Percentiles rank a stretch among this genome's conserved stretches.
Conservation (phyloP, 1,140 invertebrate genomes). For the Oryzaephilus surinamensis region DNA sequence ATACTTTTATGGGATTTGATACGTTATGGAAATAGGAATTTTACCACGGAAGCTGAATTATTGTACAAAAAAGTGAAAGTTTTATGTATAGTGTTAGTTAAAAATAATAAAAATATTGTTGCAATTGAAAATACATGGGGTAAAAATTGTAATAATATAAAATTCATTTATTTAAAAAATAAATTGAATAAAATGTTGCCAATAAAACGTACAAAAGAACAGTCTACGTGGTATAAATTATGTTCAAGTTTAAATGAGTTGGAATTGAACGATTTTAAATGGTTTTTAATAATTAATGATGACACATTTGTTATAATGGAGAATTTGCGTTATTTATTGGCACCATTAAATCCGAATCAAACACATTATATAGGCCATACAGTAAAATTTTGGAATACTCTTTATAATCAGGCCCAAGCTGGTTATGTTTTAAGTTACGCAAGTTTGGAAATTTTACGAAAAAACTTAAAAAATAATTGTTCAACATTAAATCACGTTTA, state of each 20-base stretch:
- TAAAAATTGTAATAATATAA: conserved; percentile 21
- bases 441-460: conserved; percentile 14
- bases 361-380: conserved; percentile 29
- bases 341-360: conserved; percentile 15
- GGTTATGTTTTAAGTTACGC: conserved; percentile 27
- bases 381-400: conserved; percentile 22
- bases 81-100: conserved; percentile 24
- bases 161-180: conserved; percentile 15
- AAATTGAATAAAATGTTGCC: conserved; percentile 17
- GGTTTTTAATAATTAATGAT: conserved; percentile 26
- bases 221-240: conserved; percentile 22
- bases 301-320: conserved; percentile 26
- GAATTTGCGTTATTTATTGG: conserved; percentile 25
- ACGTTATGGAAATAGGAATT: conserved; percentile 20
- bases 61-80: conserved; percentile 20
- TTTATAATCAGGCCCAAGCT: conserved; percentile 24
- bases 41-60: conserved; percentile 21
- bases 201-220: conserved; percentile 14
- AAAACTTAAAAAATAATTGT: conserved; percentile 12
- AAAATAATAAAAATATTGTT: conserved; percentile 17
- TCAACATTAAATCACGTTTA: conserved; percentile 13
- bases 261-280: conserved; percentile 15
- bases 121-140: conserved; percentile 24
- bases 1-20: conserved; percentile 19
- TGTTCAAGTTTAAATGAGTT: conserved; percentile 19